Evolutionary conservation across 1,140 invertebrate species (phyloP).

Genomic region (Rhynchophorus ferrugineus): DNA sequence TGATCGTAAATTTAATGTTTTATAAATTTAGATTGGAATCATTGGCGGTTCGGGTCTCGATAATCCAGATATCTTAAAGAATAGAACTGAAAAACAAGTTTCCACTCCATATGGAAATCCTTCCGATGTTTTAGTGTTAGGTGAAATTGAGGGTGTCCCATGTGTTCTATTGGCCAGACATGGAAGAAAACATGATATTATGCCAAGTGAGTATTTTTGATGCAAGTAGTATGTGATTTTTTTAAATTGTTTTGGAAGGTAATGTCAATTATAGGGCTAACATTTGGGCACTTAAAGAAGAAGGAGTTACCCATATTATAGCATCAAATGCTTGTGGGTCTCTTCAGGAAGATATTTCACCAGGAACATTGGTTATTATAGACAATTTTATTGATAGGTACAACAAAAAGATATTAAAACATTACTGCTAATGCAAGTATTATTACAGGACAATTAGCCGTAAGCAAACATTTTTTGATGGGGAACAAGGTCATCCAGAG

Average conservation of each 20-base stretch:
- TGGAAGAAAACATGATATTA: slow-evolving; percentile 74
- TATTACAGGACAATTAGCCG: slow-evolving; percentile 58
- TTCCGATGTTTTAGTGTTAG: slow-evolving; percentile 72
- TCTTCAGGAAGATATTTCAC: slow-evolving; percentile 75
- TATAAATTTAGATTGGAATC: slow-evolving; percentile 62
- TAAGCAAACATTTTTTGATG: slow-evolving; percentile 85
- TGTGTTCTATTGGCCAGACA: slow-evolving; percentile 86
- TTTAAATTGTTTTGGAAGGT: slow-evolving; percentile 6
- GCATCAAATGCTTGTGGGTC: slow-evolving; percentile 91
- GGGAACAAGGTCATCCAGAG: slow-evolving; percentile 45
- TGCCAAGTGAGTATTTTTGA: slow-evolving; percentile 47
- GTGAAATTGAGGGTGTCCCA: slow-evolving; percentile 66
- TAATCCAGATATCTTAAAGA: slow-evolving; percentile 73
- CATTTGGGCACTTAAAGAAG: slow-evolving; percentile 82
- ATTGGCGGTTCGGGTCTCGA: slow-evolving; percentile 92
- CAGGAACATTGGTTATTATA: slow-evolving; percentile 83
- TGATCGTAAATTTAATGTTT: too few relatives aligned
- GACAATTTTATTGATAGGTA: slow-evolving; percentile 92
- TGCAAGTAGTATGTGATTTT: background rate
- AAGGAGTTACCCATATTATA: slow-evolving; percentile 87
- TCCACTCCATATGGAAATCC: slow-evolving; percentile 80
- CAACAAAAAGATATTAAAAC: background rate
- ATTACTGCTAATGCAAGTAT: slow-evolving; percentile 8
- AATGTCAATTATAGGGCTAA: slow-evolving; percentile 95
- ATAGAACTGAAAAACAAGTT: slow-evolving; percentile 54